Percentiles rank a stretch among this genome's conserved stretches.
phyloP scores from a whole-genome alignment of 2,888 invertebrate species.

The Drosophila neutralis region DNA sequence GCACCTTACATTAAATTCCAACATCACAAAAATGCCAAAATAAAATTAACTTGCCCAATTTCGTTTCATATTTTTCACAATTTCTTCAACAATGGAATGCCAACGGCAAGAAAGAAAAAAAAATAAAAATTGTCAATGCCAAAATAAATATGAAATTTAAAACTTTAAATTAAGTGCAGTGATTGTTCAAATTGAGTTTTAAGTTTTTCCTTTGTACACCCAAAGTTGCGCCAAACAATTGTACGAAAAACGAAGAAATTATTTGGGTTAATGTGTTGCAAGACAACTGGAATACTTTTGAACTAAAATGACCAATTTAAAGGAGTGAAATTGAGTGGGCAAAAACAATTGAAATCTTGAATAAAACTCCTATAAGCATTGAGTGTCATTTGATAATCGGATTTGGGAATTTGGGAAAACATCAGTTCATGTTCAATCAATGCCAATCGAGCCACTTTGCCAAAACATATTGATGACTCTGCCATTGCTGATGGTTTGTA shows the following conservation, averaged over 20 bases:
- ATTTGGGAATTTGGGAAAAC: constrained; percentile 18
- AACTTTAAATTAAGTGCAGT: constrained; percentile 66
- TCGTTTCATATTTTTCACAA: constrained; percentile 52
- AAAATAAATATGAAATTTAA: constrained; percentile 55
- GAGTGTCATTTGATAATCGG: constrained; percentile 8
- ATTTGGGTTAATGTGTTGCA: constrained; percentile 35
- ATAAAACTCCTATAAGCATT: background rate
- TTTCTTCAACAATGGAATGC: constrained; percentile 62
- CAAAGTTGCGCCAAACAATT: constrained; percentile 34
- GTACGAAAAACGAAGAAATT: background rate
- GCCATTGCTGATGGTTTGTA: constrained; percentile 21
- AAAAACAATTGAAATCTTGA: background rate
- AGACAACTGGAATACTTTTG: constrained; percentile 8
- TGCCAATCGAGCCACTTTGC: constrained; percentile 26
- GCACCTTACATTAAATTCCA: constrained; percentile 31
- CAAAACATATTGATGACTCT: constrained; percentile 39
- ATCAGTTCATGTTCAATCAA: constrained; percentile 33
- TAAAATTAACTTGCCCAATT: constrained; percentile 50
- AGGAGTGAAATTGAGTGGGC: background rate
- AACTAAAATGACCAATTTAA: background rate
- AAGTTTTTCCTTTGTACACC: constrained; percentile 41
- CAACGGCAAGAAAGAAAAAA: constrained; percentile 4
- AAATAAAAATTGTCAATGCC: constrained; percentile 68
- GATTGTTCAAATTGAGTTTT: constrained; percentile 55
- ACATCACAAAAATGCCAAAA: constrained; percentile 31